These are phyloP conservation scores for Pelagia noctiluca DNA, from an alignment of 30 jellyfish, hydroid and myxozoan species.

Conservation along the genomic window DNA sequence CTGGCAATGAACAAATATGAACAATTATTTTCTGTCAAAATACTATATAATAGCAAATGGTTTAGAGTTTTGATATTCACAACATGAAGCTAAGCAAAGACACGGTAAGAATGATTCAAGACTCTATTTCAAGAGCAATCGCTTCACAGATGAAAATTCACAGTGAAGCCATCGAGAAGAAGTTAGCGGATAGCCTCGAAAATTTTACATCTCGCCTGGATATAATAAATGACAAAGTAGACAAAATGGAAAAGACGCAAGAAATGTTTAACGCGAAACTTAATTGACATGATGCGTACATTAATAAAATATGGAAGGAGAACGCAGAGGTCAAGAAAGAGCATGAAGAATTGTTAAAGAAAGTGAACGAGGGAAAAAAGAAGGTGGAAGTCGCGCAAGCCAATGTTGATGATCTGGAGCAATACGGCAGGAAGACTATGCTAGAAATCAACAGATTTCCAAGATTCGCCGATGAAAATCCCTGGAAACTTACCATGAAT, in stretches of 20 bases:
- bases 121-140: neutral
- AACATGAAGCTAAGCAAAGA: slow-evolving; percentile 3
- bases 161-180: neutral
- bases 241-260: neutral
- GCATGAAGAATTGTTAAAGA: neutral
- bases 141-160: neutral
- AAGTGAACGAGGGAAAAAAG: slow-evolving; percentile 2
- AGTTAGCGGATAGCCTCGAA: neutral
- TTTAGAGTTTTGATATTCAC: no score
- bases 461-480: neutral
- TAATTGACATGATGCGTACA: neutral
- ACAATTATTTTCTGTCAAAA: no score
- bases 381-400: slow-evolving; percentile 3
- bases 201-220: neutral
- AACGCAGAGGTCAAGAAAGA: neutral
- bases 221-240: neutral
- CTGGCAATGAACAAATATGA: slow-evolving; percentile 24
- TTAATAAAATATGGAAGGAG: neutral
- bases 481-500: neutral
- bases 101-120: neutral
- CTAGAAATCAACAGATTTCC: neutral
- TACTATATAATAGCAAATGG: no score
- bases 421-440: slow-evolving; percentile 1
- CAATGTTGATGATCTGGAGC: neutral
- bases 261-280: neutral